Evolutionary conservation across 2,113 vertebrate genomes (phyloP), one percentile per base, ranked within the genome.

Genomic region (Solea solea): DNA sequence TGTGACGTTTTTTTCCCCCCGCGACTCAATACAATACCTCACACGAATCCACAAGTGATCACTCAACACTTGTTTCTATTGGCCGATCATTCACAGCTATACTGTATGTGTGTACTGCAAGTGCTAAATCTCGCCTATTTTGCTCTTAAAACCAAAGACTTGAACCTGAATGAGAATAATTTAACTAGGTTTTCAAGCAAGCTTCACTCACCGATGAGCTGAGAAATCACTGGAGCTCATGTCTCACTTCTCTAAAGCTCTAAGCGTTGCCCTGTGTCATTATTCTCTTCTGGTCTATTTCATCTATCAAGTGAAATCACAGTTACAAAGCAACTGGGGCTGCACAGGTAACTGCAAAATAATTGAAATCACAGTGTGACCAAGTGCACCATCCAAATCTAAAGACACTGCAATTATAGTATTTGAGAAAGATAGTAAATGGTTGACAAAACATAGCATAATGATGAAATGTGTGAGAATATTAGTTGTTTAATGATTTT

Each of bases 1-100:
- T 66, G 28, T 74, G 57, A 68, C 48, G 2, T 44, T 72, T 2
- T 39, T 25, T 28, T 48, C 21, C 58, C 58, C 44, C 46, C 67
- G 64, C 56, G 44, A 44, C 46, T 9, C 46, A 8, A 39, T n/a
- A 5, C 16, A 25, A 8, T 15, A 12, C 62, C 56, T n/a, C 44
- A 12, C 49, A 61, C 7, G 0, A 67, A 40, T n/a, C 50, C 56
- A 21, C 15, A 0, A 49, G 12, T 55, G 42, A 51, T 51, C n/a
- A n/a, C n/a, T n/a, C 8, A 21, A 9, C 50, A 34, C n/a, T 27
- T 68, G 3, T 44, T 25, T 45, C 41, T 21, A 4, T 11, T 62
- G 44, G 12, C 34, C 13, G 28, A 14, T 62, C 39, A 34, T 16
- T 16, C 3, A 57, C 3, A 41, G 9, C 8, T 7, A 16, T 13